phyloP scores from a whole-genome alignment of 23 tunicate species.

The Trididemnum clinides region DNA sequence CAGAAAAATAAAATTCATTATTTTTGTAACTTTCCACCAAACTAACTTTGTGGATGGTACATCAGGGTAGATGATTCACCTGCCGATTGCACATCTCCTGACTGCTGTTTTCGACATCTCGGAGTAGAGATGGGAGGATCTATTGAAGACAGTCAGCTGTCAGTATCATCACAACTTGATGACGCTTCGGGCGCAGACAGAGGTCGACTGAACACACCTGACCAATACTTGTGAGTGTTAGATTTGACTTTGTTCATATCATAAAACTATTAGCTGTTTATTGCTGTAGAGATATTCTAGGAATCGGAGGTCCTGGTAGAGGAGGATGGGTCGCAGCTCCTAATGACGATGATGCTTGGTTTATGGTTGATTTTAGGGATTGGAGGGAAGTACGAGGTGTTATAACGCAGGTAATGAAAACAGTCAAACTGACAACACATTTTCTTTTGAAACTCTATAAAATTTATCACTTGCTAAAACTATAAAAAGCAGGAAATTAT shows the following conservation, averaged over 20 bases:
- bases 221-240: slow-evolving; percentile 65
- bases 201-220: slow-evolving; percentile 81
- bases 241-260: background rate
- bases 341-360: slow-evolving; percentile 55
- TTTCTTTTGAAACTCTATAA: too few species aligned
- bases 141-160: slow-evolving; percentile 46
- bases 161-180: slow-evolving; percentile 63
- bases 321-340: slow-evolving; percentile 86
- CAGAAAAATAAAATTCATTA: too few species aligned
- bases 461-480: too few species aligned
- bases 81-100: slow-evolving; percentile 75
- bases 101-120: slow-evolving; percentile 86
- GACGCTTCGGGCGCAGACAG: slow-evolving; percentile 50
- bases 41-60: too few species aligned
- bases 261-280: background rate
- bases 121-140: slow-evolving; percentile 91
- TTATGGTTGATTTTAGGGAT: slow-evolving; percentile 59
- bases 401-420: slow-evolving; percentile 72
- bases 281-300: slow-evolving; percentile 39
- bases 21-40: too few species aligned
- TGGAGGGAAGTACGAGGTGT: slow-evolving; percentile 78
- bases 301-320: slow-evolving; percentile 59
- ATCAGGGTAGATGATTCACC: too few species aligned
- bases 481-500: too few species aligned
- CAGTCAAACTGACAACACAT: too few species aligned